phyloP scores from a whole-genome alignment of 1,140 invertebrate species.

The Heterodera schachtii region DNA sequence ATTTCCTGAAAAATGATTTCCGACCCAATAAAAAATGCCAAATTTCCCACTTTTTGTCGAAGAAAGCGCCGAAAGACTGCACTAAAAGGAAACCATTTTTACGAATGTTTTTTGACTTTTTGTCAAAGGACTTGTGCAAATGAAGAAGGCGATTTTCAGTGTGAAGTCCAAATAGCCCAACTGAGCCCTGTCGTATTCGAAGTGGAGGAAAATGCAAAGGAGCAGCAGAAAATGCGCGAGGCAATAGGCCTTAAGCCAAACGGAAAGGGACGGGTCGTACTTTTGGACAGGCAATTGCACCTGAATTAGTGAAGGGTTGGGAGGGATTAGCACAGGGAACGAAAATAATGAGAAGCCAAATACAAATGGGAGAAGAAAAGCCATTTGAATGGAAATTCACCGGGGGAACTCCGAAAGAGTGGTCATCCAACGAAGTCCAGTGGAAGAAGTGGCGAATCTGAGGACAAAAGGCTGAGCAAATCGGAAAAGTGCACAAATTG shows the following conservation, averaged over 20 bases:
- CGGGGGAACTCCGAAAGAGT: conserved; percentile 55
- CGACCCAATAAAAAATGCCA: background rate
- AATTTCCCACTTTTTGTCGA: conserved; percentile 48
- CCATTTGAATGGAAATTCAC: conserved; percentile 23
- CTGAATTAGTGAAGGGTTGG: conserved; percentile 22
- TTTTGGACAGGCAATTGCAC: conserved; percentile 52
- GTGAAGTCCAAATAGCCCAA: conserved; percentile 54
- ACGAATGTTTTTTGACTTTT: background rate
- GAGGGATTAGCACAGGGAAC: too few relatives aligned
- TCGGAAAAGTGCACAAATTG: background rate
- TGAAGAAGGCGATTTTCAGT: conserved; percentile 61
- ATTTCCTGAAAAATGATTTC: conserved; percentile 18
- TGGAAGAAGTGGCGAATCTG: conserved; percentile 54
- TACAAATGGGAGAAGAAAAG: background rate
- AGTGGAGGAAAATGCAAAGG: conserved; percentile 63
- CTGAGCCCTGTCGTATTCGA: conserved; percentile 60
- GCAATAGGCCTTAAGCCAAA: conserved; percentile 55
- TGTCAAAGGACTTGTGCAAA: conserved; percentile 43
- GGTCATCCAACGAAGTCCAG: conserved; percentile 55
- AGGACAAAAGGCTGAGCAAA: too few relatives aligned
- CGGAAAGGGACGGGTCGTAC: conserved; percentile 54
- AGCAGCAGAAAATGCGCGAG: conserved; percentile 59
- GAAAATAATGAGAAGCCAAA: background rate
- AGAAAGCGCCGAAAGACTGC: conserved; percentile 64
- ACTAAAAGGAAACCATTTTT: conserved; percentile 17